Conservation (phyloP, 2,797 vertebrate genomes). For the Diplodus sargus region DNA sequence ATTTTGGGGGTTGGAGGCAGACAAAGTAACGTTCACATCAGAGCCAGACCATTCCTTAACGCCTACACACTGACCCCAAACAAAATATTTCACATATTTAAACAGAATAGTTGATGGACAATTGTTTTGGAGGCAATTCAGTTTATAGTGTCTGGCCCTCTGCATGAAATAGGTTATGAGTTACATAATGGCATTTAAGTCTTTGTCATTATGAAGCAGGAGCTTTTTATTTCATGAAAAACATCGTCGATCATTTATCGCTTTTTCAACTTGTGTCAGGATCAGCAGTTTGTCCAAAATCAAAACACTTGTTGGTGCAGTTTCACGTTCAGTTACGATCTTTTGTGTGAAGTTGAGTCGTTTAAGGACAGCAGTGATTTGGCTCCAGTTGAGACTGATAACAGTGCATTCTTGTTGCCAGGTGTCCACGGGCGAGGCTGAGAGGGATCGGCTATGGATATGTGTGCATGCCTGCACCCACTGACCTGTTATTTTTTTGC, state of each 20-base stretch:
- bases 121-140: conserved; percentile 54
- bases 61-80: conserved; percentile 71
- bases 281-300: conserved; percentile 26
- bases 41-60: conserved; percentile 70
- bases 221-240: conserved; percentile 17
- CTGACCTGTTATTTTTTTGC: conserved; percentile 64
- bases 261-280: conserved; percentile 17
- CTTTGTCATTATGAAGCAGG: conserved; percentile 29
- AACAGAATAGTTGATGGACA: conserved; percentile 65
- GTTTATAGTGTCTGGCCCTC: conserved; percentile 22
- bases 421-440: conserved; percentile 65
- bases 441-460: conserved; percentile 68
- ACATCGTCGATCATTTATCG: conserved; percentile 21
- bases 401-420: conserved; percentile 65
- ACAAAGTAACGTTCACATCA: conserved; percentile 75
- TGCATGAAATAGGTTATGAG: conserved; percentile 29
- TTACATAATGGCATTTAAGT: conserved; percentile 20
- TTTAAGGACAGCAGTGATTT: conserved; percentile 35
- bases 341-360: conserved; percentile 28
- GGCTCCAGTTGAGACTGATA: conserved; percentile 47
- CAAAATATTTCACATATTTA: conserved; percentile 73
- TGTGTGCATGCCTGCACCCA: conserved; percentile 69
- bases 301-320: conserved; percentile 12
- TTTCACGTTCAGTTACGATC: conserved; percentile 30
- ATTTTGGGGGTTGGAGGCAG: conserved; percentile 78